Evolutionary conservation across 2,888 invertebrate genomes (phyloP), one percentile per base, ranked within the genome.

Genomic region (Drosophila anceps): DNA sequence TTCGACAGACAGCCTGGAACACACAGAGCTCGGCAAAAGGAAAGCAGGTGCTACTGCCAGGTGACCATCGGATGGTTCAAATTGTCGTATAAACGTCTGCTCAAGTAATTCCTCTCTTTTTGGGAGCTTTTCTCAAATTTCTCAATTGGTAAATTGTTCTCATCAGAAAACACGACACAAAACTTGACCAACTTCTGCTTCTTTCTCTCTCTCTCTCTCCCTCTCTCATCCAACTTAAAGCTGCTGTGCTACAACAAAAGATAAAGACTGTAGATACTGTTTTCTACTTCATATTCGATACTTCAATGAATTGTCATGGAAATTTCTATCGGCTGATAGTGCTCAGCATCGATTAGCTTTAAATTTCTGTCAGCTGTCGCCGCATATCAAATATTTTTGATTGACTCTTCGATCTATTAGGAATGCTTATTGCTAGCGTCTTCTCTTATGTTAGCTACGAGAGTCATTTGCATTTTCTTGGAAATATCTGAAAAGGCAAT

Each of bases 401-500:
- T 48, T 29, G 46, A 37, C 27, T 37, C 13, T 20, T 20, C 12
- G 9, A 43, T 51, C 33, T 54, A 37, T 48, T n/a, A 48, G 48
- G 48, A 7, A 18, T 50, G 29, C 31, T 12, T 20, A 6, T 35
- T 35, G 51, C 24, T 15, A 8, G 0, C 7, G 39, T n/a, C n/a
- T n/a, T n/a, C n/a, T 54, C 15, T 31, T 13, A 20, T 33, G 50
- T 31, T 31, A 18, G 44, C 10, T 5, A 20, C 15, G 53, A 41
- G 24, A 39, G 46, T 55, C 43, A 46, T 60, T 73, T 60, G 72
- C 67, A 60, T 60, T 55, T 37, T 15, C 37, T 55, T 27, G 37
- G 44, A 33, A 59, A 41, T 20, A 55, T 59, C 24, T 24, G n/a
- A 71, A 64, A 67, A 58, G 39, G 59, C 50, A 78, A 80, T 80